phyloP scores from a whole-genome alignment of 1,140 invertebrate genomes.

The Tribolium castaneum region DNA sequence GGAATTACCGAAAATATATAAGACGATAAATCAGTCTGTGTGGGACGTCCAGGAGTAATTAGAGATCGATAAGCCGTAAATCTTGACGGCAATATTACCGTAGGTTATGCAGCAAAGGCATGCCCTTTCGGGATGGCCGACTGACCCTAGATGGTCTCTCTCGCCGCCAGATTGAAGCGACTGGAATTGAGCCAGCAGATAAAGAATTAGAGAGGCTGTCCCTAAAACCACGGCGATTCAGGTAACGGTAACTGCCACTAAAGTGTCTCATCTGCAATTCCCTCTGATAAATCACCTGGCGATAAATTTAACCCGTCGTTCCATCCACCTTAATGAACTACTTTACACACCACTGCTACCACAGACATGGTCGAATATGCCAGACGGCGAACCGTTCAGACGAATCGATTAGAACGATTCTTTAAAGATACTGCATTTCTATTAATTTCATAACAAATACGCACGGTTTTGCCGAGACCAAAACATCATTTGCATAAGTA shows the following conservation, averaged over 20 bases:
- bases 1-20: conserved; percentile 33
- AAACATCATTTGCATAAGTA: background rate
- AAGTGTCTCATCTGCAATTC: conserved; percentile 62
- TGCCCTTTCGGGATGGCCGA: conserved; percentile 12
- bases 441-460: background rate
- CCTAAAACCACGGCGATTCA: conserved; percentile 51
- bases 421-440: background rate
- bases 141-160: background rate
- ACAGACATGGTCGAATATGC: conserved; percentile 21
- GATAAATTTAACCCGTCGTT: conserved; percentile 54
- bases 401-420: background rate
- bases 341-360: conserved; percentile 49
- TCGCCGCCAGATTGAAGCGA: background rate
- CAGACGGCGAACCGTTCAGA: background rate
- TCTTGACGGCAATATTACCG: conserved; percentile 21
- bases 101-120: conserved; percentile 21
- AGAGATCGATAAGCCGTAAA: conserved; percentile 42
- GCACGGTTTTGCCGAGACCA: background rate
- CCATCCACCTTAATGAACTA: conserved; percentile 56
- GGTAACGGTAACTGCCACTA: conserved; percentile 60
- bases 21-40: conserved; percentile 28
- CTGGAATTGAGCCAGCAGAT: conserved; percentile 54
- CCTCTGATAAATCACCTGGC: conserved; percentile 57
- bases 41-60: conserved; percentile 34
- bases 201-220: conserved; percentile 56